Evolutionary conservation across 2,888 invertebrate genomes (phyloP).

Genomic region (Eupithecia inturbata): DNA sequence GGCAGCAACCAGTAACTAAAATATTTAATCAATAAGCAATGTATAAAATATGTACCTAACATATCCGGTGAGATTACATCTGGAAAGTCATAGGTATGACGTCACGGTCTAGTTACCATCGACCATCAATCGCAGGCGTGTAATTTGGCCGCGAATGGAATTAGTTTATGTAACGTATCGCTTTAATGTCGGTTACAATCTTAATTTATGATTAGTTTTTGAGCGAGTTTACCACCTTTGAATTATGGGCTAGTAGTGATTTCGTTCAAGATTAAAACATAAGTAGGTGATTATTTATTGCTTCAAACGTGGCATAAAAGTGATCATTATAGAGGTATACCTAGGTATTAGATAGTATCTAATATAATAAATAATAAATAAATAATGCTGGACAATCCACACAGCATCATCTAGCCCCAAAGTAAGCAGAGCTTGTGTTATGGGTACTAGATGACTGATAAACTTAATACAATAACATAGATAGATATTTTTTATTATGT

Average conservation of each 20-base stretch:
- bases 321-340: too few species aligned
- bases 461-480: too few species aligned
- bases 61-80: slow-evolving; percentile 18
- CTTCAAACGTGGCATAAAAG: neutral
- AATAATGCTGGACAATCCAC: too few species aligned
- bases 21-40: slow-evolving; percentile 4
- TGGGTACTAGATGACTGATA: too few species aligned
- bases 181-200: neutral
- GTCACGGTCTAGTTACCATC: slow-evolving; percentile 22
- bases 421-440: too few species aligned
- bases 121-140: slow-evolving; percentile 18
- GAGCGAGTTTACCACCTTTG: slow-evolving; percentile 1
- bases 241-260: slow-evolving; percentile 2
- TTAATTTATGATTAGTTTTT: slow-evolving; percentile 8
- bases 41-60: slow-evolving; percentile 20
- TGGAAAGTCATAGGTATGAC: slow-evolving; percentile 29
- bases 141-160: slow-evolving; percentile 25
- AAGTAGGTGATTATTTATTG: neutral
- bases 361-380: too few species aligned
- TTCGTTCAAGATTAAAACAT: neutral
- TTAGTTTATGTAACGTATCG: slow-evolving; percentile 31
- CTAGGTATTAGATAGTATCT: too few species aligned
- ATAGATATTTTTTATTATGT: too few species aligned
- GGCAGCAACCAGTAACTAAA: neutral
- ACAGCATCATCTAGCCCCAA: too few species aligned